Percentiles rank a stretch among this genome's conserved stretches.
Evolutionary conservation across 2,113 vertebrate species (phyloP).

Genomic region (Danionella cerebrum): DNA sequence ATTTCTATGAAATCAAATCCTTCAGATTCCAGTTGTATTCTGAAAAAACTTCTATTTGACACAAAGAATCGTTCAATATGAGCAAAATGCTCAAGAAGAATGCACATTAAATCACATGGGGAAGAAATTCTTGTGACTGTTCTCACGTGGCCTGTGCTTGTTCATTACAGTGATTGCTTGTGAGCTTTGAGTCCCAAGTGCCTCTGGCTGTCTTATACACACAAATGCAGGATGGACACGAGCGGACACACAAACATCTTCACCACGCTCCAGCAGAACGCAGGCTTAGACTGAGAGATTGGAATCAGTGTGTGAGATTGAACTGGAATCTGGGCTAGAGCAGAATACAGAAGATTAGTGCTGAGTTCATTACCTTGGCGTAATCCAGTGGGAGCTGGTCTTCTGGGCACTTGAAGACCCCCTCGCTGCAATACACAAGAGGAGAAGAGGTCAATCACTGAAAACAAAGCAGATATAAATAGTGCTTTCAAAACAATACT

Average conservation of each 20-base stretch:
- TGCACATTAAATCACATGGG: too few relatives aligned
- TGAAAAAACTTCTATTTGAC: too few relatives aligned
- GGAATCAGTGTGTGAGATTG: not conserved
- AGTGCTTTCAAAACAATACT: too few relatives aligned
- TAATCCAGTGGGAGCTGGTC: constrained; percentile 88
- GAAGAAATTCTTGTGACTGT: too few relatives aligned
- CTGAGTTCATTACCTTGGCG: constrained; percentile 72
- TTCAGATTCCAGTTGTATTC: too few relatives aligned
- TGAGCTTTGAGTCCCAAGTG: not conserved
- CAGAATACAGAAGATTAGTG: not conserved
- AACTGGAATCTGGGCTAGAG: not conserved
- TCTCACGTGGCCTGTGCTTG: constrained; percentile 7
- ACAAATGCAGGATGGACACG: too few relatives aligned
- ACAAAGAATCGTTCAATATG: too few relatives aligned
- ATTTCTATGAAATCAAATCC: too few relatives aligned
- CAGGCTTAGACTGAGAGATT: not conserved
- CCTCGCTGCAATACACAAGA: constrained; percentile 71
- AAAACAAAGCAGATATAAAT: too few relatives aligned
- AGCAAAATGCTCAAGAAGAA: too few relatives aligned
- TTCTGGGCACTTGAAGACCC: constrained; percentile 88
- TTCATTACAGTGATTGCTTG: constrained; percentile 29
- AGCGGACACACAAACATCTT: too few relatives aligned
- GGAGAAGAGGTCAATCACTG: constrained; percentile 18
- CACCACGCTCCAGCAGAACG: too few relatives aligned
- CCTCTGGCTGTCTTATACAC: not conserved